Evolutionary conservation across 2,888 invertebrate species (phyloP).

Genomic region (Trachelus tabidus): DNA sequence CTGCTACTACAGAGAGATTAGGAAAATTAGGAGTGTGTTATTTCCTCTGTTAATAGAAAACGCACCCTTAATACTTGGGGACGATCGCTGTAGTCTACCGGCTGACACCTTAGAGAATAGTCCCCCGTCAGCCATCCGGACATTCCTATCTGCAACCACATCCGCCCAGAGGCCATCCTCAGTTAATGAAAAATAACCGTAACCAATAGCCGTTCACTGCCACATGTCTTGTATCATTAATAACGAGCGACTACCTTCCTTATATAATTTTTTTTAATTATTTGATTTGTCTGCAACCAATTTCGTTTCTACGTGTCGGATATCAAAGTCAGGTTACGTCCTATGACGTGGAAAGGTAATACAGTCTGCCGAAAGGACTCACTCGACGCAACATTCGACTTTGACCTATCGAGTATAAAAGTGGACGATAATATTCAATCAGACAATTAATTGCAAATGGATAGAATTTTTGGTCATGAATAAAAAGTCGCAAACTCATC

Average conservation of each 20-base stretch:
- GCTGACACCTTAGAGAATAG: conserved; percentile 96
- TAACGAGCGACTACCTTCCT: background rate
- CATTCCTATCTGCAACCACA: conserved; percentile 83
- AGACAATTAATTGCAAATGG: background rate
- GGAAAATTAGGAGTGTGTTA: conserved; percentile 5
- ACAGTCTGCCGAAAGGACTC: background rate
- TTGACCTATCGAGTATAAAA: background rate
- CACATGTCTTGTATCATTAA: background rate
- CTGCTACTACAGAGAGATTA: background rate
- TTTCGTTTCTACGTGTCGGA: background rate
- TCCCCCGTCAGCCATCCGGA: conserved; percentile 95
- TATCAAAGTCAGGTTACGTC: background rate
- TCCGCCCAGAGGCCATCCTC: conserved; percentile 60
- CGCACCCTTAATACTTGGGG: conserved; percentile 93
- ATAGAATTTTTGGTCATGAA: no score
- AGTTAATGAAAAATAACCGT: conserved; percentile 19
- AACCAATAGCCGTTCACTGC: background rate
- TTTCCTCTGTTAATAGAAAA: conserved; percentile 47
- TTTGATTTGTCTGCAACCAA: background rate
- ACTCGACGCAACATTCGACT: background rate
- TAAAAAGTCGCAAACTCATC: background rate
- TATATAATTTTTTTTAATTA: background rate
- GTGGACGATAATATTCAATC: background rate
- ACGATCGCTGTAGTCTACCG: conserved; percentile 94
- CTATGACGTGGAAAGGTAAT: background rate